phyloP scores from a whole-genome alignment of 2,113 vertebrate species.

The Prunella fulvescens region DNA sequence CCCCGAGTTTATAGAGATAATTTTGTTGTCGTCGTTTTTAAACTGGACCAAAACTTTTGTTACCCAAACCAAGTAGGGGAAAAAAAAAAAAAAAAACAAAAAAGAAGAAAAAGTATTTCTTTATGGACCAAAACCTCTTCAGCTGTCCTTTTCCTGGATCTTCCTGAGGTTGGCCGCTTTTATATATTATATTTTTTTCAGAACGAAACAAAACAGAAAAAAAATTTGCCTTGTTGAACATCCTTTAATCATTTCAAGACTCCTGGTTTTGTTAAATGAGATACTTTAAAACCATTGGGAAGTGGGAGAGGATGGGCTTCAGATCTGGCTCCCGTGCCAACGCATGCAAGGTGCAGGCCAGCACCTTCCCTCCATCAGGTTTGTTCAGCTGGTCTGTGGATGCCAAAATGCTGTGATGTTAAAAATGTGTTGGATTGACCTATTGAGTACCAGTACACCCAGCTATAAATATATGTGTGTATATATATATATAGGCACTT shows the following conservation, averaged over 20 bases:
- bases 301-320: conserved; percentile 3
- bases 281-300: conserved; percentile 21
- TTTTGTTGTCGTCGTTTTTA: conserved; percentile 62
- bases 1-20: conserved; percentile 33
- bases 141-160: conserved; percentile 59
- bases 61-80: conserved; percentile 44
- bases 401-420: conserved; percentile 41
- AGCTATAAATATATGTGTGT: not conserved
- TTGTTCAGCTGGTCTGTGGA: conserved; percentile 17
- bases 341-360: not conserved
- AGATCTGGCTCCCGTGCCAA: not conserved
- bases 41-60: conserved; percentile 72
- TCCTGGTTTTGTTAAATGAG: conserved; percentile 36
- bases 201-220: conserved; percentile 22
- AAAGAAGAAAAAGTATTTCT: conserved; percentile 56
- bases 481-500: conserved; percentile 33
- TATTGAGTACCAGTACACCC: not conserved
- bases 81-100: not conserved
- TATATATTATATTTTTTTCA: conserved; percentile 72
- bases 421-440: conserved; percentile 16
- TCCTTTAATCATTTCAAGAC: conserved; percentile 54
- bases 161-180: conserved; percentile 64
- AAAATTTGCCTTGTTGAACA: conserved; percentile 54
- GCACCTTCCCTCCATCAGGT: conserved; percentile 1
- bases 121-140: conserved; percentile 71